Conservation (phyloP, 2,113 vertebrate species). For the Clarias gariepinus region DNA sequence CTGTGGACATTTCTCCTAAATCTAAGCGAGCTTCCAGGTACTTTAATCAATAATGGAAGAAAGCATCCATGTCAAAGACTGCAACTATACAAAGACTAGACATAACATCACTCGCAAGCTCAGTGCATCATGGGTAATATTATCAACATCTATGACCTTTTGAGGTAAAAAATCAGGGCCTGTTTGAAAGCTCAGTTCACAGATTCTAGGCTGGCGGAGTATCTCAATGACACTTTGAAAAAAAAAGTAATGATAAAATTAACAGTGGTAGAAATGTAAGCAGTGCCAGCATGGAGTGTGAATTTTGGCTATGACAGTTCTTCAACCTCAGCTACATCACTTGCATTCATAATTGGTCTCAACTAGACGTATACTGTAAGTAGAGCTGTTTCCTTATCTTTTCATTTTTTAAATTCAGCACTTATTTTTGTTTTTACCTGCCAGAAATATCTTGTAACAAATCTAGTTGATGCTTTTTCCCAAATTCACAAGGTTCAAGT, state of each 20-base stretch:
- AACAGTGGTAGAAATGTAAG: not conserved
- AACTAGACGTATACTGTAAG: not conserved
- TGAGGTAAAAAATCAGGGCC: not conserved
- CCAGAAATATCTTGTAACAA: not conserved
- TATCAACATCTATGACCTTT: not conserved
- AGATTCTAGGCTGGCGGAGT: not conserved
- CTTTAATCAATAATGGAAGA: not conserved
- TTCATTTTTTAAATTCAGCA: not conserved
- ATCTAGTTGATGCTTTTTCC: not conserved
- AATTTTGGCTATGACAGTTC: not conserved
- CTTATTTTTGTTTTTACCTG: not conserved
- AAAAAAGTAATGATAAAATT: not conserved
- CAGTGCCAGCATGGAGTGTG: not conserved
- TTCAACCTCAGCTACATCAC: not conserved
- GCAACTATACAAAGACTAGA: not conserved
- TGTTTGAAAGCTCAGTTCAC: not conserved
- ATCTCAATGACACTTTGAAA: not conserved
- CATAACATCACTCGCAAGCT: not conserved
- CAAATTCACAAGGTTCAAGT: not conserved
- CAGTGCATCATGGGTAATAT: not conserved
- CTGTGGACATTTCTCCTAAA: not conserved
- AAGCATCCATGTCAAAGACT: not conserved
- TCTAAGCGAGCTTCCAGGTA: not conserved
- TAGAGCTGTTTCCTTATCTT: not conserved
- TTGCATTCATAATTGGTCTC: not conserved